Conservation (phyloP, 2,797 vertebrate species). For the Muscicapa striata region DNA sequence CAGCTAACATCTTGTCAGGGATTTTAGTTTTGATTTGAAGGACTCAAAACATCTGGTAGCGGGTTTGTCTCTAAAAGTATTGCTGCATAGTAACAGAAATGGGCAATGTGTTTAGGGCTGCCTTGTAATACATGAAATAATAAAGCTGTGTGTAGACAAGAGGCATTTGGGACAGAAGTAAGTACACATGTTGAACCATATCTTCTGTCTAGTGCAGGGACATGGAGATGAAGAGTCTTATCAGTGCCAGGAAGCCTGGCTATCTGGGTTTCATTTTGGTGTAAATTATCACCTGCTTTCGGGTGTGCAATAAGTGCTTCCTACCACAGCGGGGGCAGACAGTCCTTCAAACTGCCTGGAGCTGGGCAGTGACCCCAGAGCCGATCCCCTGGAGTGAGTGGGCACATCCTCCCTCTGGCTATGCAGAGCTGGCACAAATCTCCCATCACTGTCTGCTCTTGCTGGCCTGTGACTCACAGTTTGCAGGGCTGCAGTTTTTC, state of each 20-base stretch:
- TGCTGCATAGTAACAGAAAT: neutral
- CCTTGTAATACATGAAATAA: neutral
- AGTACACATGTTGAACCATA: neutral
- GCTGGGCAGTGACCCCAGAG: neutral
- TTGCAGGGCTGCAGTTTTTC: neutral
- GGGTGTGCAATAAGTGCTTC: neutral
- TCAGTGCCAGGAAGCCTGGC: neutral
- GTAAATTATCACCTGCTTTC: neutral
- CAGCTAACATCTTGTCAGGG: neutral
- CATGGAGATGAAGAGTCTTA: rapidly evolving
- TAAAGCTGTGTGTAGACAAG: neutral
- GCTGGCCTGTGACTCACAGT: neutral
- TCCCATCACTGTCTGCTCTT: neutral
- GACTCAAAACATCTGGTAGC: neutral
- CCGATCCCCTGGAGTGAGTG: neutral
- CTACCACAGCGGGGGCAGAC: neutral
- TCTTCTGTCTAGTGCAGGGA: neutral
- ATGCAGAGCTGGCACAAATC: neutral
- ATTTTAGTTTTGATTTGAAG: neutral
- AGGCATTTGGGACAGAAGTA: neutral
- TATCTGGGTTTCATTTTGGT: neutral
- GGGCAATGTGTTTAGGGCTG: neutral
- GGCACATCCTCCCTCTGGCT: neutral
- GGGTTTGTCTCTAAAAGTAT: neutral
- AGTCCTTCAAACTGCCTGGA: neutral